phyloP scores from a whole-genome alignment of 1,140 invertebrate genomes.

The Tetraneura akinire region DNA sequence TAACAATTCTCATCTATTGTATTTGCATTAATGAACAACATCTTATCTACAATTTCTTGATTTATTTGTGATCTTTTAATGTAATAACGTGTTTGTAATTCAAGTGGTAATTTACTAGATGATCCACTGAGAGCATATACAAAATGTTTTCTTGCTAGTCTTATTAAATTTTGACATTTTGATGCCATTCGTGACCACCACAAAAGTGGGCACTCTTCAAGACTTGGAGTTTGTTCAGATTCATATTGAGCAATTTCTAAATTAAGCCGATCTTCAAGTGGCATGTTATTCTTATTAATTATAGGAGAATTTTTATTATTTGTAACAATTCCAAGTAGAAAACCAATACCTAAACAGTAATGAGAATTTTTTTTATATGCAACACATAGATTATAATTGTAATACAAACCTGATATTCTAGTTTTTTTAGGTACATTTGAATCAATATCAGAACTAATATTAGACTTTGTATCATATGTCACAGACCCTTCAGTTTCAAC shows the following conservation, averaged over 20 bases:
- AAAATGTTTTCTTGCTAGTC: constrained; percentile 48
- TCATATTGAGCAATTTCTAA: constrained; percentile 63
- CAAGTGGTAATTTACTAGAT: constrained; percentile 39
- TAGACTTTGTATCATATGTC: background rate
- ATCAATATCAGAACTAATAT: background rate
- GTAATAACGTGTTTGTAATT: constrained; percentile 27
- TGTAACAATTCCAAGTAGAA: constrained; percentile 22
- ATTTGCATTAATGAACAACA: constrained; percentile 42
- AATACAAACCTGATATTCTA: constrained; percentile 2
- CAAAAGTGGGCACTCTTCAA: constrained; percentile 61
- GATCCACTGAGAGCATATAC: constrained; percentile 44
- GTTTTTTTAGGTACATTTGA: background rate
- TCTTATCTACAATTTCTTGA: constrained; percentile 42
- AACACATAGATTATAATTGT: background rate
- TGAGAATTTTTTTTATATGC: too few relatives aligned
- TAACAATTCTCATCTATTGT: constrained; percentile 18
- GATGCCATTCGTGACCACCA: constrained; percentile 48
- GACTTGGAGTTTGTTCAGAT: constrained; percentile 60
- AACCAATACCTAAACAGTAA: constrained; percentile 9
- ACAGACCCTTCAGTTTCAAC: constrained; percentile 51
- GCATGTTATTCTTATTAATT: constrained; percentile 41
- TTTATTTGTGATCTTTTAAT: constrained; percentile 46
- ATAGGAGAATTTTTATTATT: constrained; percentile 5
- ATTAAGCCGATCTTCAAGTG: constrained; percentile 60
- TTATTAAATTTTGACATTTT: constrained; percentile 51